phyloP scores from a whole-genome alignment of 1,140 invertebrate genomes.

The Calycopis cecrops region DNA sequence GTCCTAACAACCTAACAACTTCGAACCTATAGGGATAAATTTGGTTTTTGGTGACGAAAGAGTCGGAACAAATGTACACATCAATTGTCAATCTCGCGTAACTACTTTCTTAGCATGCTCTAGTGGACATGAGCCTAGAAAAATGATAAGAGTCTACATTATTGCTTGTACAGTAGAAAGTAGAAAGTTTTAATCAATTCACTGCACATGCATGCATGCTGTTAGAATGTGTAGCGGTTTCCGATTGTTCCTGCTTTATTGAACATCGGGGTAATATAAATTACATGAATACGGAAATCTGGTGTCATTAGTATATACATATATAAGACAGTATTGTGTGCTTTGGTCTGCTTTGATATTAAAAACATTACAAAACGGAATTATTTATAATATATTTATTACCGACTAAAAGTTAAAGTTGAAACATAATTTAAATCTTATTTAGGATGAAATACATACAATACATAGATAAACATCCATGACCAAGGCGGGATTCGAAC shows the following conservation, averaged over 20 bases:
- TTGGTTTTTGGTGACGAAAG: constrained; percentile 12
- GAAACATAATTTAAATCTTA: too few species aligned
- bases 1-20: too few species aligned
- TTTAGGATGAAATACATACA: too few species aligned
- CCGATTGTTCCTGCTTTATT: constrained; percentile 37
- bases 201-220: constrained; percentile 63
- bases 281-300: constrained; percentile 12
- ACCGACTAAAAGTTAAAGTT: too few species aligned
- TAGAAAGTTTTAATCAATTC: constrained; percentile 67
- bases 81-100: constrained; percentile 35
- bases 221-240: constrained; percentile 27
- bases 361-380: too few species aligned
- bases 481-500: too few species aligned
- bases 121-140: constrained; percentile 57
- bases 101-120: constrained; percentile 63
- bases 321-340: too few species aligned
- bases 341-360: too few species aligned
- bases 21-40: constrained; percentile 12
- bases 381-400: too few species aligned
- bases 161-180: constrained; percentile 61
- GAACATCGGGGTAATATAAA: constrained; percentile 33
- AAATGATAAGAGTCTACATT: constrained; percentile 65
- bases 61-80: constrained; percentile 14
- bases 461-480: too few species aligned
- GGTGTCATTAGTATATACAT: too few species aligned